These are phyloP conservation scores for Scaptomyza parva DNA, from an alignment of 2,888 invertebrate genomes.

Conservation along the genomic window DNA sequence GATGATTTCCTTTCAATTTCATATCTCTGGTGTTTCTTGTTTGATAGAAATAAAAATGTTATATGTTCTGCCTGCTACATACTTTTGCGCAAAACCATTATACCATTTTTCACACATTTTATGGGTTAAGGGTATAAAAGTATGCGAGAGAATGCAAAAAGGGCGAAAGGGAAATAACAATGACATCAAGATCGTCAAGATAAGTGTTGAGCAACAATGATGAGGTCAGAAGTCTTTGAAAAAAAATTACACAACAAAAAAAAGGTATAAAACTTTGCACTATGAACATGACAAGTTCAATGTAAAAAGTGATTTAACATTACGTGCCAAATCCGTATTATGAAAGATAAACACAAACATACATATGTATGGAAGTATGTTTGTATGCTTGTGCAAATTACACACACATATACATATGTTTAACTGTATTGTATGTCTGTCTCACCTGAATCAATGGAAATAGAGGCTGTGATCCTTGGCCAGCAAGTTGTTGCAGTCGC, in stretches of 20 bases:
- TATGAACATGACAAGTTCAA: conserved; percentile 45
- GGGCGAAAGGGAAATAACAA: background rate
- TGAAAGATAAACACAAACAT: conserved; percentile 32
- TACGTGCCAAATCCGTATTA: conserved; percentile 53
- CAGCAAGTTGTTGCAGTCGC: conserved; percentile 51
- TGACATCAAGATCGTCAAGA: conserved; percentile 9
- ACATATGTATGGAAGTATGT: background rate
- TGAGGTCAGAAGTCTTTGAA: conserved; percentile 30
- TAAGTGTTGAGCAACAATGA: conserved; percentile 11
- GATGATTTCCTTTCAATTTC: too few relatives aligned
- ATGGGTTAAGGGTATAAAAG: too few relatives aligned
- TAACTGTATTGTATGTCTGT: background rate
- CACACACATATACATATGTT: background rate
- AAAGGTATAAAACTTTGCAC: conserved; percentile 5
- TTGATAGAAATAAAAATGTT: too few relatives aligned
- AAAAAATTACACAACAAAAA: conserved; percentile 11
- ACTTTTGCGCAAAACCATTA: too few relatives aligned
- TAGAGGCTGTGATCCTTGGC: conserved; percentile 43
- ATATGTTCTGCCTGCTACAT: too few relatives aligned
- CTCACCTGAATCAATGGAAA: conserved; percentile 51
- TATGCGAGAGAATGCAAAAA: background rate
- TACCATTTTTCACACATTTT: too few relatives aligned
- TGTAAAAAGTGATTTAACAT: conserved; percentile 70
- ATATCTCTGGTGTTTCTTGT: too few relatives aligned
- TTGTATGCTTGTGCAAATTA: background rate